Conservation (phyloP, 2,113 vertebrate genomes). For the Rhineura floridana region DNA sequence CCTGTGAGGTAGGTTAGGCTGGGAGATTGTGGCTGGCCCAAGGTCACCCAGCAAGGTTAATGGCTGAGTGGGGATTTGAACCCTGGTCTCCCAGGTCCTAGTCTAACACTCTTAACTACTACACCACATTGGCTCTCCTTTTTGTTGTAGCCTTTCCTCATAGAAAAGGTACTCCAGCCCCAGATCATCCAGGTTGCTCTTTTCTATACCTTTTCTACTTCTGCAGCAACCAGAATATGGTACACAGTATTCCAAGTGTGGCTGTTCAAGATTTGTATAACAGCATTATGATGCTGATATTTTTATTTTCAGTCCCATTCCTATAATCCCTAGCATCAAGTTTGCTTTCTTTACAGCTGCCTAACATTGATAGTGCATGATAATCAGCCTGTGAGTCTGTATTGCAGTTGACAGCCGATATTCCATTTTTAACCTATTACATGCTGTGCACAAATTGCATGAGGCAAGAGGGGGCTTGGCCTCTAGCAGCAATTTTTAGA, state of each 20-base stretch:
- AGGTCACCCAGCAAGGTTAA: no score
- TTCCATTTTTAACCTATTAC: neutral
- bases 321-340: no score
- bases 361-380: neutral
- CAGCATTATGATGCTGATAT: neutral
- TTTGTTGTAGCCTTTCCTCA: neutral
- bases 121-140: neutral
- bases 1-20: no score
- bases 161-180: neutral
- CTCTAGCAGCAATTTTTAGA: neutral
- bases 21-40: no score
- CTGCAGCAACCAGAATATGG: neutral
- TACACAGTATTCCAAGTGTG: neutral
- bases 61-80: no score
- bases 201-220: no score
- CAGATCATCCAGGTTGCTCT: neutral
- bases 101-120: no score
- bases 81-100: no score
- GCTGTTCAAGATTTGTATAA: neutral
- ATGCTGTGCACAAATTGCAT: neutral
- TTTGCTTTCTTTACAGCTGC: no score
- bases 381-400: neutral
- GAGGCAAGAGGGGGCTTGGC: neutral
- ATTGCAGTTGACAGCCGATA: neutral
- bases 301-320: no score